A percentile compares a stretch with the other conserved stretches of the same genome.
Evolutionary conservation across 2,113 vertebrate genomes (phyloP).

Genomic region (Tylochromis polylepis): DNA sequence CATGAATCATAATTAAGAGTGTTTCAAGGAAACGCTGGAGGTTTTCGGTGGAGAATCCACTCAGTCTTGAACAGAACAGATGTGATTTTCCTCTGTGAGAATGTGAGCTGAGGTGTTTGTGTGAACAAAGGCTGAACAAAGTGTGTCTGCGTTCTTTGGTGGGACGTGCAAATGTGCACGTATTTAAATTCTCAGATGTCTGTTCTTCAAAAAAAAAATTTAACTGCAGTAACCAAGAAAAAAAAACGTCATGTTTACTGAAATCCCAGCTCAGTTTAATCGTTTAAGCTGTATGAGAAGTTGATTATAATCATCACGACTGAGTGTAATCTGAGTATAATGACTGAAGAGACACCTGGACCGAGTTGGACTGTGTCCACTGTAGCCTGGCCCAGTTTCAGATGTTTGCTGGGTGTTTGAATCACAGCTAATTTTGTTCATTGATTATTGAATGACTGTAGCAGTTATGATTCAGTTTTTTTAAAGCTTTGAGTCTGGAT

Average conservation of each 20-base stretch:
- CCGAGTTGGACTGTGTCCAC: background rate
- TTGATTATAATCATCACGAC: background rate
- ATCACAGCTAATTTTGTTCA: rapidly evolving
- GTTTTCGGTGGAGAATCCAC: background rate
- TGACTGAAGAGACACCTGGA: background rate
- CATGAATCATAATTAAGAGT: background rate
- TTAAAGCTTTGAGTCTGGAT: background rate
- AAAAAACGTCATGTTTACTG: background rate
- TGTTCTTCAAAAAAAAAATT: background rate
- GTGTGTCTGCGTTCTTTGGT: background rate
- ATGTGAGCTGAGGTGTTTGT: background rate
- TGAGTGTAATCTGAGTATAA: background rate
- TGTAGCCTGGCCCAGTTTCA: background rate
- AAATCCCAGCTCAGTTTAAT: background rate
- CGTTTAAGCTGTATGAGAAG: background rate
- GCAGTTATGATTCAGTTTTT: background rate
- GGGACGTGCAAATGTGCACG: background rate
- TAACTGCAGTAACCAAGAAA: background rate
- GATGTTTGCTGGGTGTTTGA: background rate
- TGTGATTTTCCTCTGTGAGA: background rate
- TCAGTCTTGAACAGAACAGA: background rate
- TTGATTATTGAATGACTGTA: background rate
- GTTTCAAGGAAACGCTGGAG: background rate
- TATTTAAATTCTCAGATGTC: background rate
- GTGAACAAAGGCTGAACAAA: rapidly evolving